Evolutionary conservation across 2,888 invertebrate genomes (phyloP).

Genomic region (Brachyptera risi): DNA sequence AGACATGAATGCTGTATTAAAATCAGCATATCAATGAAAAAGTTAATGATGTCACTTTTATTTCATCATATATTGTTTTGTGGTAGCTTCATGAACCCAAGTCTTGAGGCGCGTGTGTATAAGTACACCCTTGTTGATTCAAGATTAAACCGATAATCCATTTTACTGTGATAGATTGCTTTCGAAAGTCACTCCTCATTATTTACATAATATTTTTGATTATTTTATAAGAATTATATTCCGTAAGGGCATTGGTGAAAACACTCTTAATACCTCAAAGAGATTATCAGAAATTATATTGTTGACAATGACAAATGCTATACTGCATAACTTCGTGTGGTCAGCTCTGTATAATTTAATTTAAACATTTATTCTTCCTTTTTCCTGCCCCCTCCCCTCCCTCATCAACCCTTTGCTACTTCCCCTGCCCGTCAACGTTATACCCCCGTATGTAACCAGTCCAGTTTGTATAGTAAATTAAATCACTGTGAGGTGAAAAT

Average conservation of each 20-base stretch:
- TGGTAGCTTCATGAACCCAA: too few relatives aligned
- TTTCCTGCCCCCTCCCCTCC: too few relatives aligned
- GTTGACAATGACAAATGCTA: slow-evolving; percentile 8
- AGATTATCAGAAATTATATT: not conserved
- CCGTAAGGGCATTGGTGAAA: too few relatives aligned
- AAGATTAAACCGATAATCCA: too few relatives aligned
- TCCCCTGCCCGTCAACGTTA: not conserved
- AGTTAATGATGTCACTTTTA: too few relatives aligned
- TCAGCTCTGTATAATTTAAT: slow-evolving; percentile 14
- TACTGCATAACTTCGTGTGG: not conserved
- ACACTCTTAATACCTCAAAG: slow-evolving; percentile 4
- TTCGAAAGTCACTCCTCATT: too few relatives aligned
- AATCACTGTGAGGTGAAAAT: slow-evolving; percentile 33
- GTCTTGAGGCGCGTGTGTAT: too few relatives aligned
- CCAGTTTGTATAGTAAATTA: slow-evolving; percentile 26
- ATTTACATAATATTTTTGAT: slow-evolving; percentile 1
- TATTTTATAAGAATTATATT: too few relatives aligned
- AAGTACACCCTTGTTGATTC: slow-evolving; percentile 10
- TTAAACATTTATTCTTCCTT: slow-evolving; percentile 16
- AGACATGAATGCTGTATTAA: too few relatives aligned
- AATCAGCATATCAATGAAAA: too few relatives aligned
- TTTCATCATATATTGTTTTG: too few relatives aligned
- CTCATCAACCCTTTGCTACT: too few relatives aligned
- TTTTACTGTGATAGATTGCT: slow-evolving; percentile 6
- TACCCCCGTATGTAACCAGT: not conserved